phyloP scores from a whole-genome alignment of 2,113 vertebrate genomes.

The Chlamydotis undulata region DNA sequence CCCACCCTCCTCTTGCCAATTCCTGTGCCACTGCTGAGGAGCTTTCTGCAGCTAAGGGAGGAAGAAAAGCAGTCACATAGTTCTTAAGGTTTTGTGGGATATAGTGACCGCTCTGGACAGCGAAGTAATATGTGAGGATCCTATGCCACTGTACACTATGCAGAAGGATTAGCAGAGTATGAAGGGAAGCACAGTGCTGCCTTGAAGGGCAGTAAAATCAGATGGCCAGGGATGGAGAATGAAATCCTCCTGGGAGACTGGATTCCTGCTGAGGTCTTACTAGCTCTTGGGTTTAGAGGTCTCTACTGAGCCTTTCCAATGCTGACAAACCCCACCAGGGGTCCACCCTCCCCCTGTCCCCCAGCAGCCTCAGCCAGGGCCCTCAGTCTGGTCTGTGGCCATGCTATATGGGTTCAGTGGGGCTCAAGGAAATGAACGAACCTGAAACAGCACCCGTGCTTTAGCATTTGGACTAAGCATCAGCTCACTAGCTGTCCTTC shows the following conservation, averaged over 20 bases:
- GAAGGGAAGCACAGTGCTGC: not conserved
- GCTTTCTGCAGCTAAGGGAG: not conserved
- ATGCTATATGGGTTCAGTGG: rapidly evolving
- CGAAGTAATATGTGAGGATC: not conserved
- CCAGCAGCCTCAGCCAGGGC: rapidly evolving
- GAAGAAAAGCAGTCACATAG: not conserved
- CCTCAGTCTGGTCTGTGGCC: not conserved
- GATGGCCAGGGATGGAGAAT: not conserved
- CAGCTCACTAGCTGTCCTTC: not conserved
- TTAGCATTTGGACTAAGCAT: not conserved
- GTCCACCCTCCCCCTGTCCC: not conserved
- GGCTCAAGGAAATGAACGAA: not conserved
- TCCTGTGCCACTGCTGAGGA: not conserved
- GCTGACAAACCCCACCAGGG: rapidly evolving
- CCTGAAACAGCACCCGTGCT: not conserved
- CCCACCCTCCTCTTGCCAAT: not conserved
- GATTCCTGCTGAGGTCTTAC: not conserved
- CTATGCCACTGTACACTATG: not conserved
- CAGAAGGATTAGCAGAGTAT: not conserved
- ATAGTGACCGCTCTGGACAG: too few species aligned
- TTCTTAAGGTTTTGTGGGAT: not conserved
- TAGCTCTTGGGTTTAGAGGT: not conserved
- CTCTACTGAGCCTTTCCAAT: not conserved
- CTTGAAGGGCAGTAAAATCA: not conserved
- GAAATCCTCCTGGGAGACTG: not conserved